These are phyloP conservation scores for Phataginus tetradactyla DNA, from an alignment of 2,797 vertebrate genomes.

Conservation along the genomic window DNA sequence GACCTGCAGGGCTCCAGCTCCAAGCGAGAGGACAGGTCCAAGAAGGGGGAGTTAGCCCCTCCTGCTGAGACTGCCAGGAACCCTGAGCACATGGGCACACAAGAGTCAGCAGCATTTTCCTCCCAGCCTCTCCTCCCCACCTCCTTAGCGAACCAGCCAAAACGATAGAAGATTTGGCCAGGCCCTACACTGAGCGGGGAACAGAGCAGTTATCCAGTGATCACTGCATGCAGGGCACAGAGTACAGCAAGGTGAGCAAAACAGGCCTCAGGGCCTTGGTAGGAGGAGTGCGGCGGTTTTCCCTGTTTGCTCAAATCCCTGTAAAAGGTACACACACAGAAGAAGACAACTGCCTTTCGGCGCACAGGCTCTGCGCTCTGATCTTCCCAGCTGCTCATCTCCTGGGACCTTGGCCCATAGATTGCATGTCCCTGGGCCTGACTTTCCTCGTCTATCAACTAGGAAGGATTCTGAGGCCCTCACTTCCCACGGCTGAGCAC, in stretches of 20 bases:
- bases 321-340: background rate
- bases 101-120: background rate
- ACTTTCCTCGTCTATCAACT: background rate
- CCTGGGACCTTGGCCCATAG: background rate
- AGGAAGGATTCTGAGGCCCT: background rate
- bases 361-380: background rate
- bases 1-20: background rate
- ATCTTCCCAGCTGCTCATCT: background rate
- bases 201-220: background rate
- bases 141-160: background rate
- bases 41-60: background rate
- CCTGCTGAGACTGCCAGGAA: background rate
- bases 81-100: background rate
- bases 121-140: background rate
- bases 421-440: background rate
- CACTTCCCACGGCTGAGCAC: background rate
- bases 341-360: too few relatives aligned
- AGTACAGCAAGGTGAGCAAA: background rate
- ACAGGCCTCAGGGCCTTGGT: background rate
- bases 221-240: background rate
- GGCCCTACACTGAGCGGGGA: too few relatives aligned
- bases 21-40: background rate
- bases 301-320: background rate
- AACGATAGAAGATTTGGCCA: background rate
- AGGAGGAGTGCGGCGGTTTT: background rate